A percentile compares a stretch with the other conserved stretches of the same genome.
phyloP scores from a whole-genome alignment of 1,140 invertebrate species.

The Oscheius sp. region DNA sequence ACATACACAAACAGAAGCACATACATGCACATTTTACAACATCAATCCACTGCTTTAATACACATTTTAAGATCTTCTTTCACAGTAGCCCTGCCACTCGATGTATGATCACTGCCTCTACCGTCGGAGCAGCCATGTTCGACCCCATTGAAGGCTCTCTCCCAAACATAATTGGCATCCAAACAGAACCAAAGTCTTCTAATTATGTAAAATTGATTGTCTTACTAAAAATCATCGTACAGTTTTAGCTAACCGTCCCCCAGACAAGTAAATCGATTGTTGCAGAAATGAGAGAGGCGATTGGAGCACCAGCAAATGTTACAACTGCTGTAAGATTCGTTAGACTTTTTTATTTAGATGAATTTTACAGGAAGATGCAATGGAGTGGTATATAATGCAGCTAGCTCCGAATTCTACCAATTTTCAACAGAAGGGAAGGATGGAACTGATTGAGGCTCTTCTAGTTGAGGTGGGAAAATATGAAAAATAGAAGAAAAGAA shows the following conservation, averaged over 20 bases:
- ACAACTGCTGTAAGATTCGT: neutral
- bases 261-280: neutral
- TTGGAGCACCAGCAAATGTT: neutral
- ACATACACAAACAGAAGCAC: too few species aligned
- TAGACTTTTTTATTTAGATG: neutral
- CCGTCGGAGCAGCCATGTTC: neutral
- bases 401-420: neutral
- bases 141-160: neutral
- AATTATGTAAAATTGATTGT: neutral
- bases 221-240: neutral
- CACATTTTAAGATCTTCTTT: neutral
- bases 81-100: neutral
- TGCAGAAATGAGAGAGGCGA: neutral
- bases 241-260: neutral
- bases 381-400: neutral
- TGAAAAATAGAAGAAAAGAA: neutral
- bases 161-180: neutral
- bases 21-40: too few species aligned
- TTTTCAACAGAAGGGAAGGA: neutral
- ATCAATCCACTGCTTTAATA: too few species aligned
- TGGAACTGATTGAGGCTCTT: neutral
- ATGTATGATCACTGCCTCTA: neutral
- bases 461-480: neutral
- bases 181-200: neutral
- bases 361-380: neutral